Percentiles rank a stretch among this genome's conserved stretches.
These are phyloP conservation scores for Clarias batrachus DNA, from an alignment of 2,113 vertebrate species.

Conservation along the genomic window DNA sequence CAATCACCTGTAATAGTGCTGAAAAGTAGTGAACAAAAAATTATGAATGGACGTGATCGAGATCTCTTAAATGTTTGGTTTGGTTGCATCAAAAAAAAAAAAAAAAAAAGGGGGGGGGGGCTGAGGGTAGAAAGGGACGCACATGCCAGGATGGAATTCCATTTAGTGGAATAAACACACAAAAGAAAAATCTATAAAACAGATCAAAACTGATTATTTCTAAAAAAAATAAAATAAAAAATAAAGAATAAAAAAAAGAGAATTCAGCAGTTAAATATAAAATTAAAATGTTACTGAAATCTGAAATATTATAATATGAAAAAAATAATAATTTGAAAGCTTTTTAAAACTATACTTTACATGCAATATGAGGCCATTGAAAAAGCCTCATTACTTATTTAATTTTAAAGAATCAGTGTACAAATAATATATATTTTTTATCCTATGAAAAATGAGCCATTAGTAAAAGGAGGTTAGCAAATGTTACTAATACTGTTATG, in stretches of 20 bases:
- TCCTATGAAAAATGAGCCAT: slow-evolving; percentile 29
- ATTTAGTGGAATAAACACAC: background rate
- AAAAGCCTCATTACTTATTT: background rate
- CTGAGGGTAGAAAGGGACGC: too few relatives aligned
- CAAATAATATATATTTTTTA: background rate
- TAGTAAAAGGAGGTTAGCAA: slow-evolving; percentile 57
- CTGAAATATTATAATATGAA: background rate
- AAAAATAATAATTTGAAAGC: background rate
- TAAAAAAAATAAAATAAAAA: background rate
- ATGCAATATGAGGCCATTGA: background rate
- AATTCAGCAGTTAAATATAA: background rate
- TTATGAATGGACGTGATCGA: too few relatives aligned
- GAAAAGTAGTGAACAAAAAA: too few relatives aligned
- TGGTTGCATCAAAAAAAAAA: too few relatives aligned
- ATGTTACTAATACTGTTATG: slow-evolving; percentile 19
- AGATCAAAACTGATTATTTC: background rate
- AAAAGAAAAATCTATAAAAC: background rate
- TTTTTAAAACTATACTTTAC: background rate
- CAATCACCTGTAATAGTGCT: too few relatives aligned
- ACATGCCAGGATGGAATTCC: background rate
- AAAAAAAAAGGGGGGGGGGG: background rate
- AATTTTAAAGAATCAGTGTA: background rate
- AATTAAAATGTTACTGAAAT: background rate
- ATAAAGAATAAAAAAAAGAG: background rate
- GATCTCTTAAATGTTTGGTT: too few relatives aligned